Evolutionary conservation across 1,140 invertebrate genomes (phyloP).

Genomic region (Andricus grossulariae): DNA sequence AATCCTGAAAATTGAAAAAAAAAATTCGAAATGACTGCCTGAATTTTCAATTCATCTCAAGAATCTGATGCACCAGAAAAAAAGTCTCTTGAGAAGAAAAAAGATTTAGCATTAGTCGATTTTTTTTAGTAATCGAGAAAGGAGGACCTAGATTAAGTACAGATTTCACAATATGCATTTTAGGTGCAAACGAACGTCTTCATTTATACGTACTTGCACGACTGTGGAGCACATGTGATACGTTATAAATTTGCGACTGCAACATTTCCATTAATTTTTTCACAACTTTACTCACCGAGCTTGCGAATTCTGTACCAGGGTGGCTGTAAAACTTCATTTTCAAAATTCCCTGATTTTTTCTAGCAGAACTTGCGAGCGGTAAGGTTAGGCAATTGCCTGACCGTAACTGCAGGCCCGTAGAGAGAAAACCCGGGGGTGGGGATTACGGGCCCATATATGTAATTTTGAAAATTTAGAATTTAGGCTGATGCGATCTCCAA

Average conservation of each 20-base stretch:
- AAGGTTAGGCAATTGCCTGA: no score
- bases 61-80: not conserved
- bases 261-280: not conserved
- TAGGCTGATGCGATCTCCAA: no score
- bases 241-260: conserved; percentile 16
- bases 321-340: no score
- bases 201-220: conserved; percentile 33
- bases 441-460: no score
- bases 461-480: no score
- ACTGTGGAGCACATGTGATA: conserved; percentile 40
- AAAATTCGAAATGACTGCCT: not conserved
- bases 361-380: no score
- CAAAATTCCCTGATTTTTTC: no score
- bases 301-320: not conserved
- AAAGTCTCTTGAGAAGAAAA: no score
- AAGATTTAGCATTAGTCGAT: no score
- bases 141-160: not conserved
- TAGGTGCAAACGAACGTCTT: conserved; percentile 12
- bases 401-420: no score
- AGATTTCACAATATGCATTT: conserved; percentile 3
- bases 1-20: not conserved
- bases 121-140: no score
- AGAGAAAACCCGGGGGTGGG: no score
- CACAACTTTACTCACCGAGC: not conserved
- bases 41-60: not conserved